Conservation (phyloP, 2,888 invertebrate genomes). For the Pyrocoelia pectoralis region DNA sequence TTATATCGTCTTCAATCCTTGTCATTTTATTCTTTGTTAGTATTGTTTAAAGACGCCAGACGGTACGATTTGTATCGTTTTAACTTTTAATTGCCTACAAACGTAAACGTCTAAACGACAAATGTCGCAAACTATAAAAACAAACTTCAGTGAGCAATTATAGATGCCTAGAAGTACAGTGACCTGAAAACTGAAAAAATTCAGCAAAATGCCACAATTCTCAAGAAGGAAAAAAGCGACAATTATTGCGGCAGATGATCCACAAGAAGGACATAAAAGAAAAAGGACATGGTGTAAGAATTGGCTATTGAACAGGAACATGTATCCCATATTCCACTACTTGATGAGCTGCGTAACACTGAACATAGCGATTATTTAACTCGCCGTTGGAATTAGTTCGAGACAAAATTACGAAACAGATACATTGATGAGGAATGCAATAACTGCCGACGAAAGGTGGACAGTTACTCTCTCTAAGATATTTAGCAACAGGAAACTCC, state of each 20-base stretch:
- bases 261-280: not conserved
- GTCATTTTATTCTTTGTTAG: too few relatives aligned
- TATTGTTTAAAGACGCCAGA: too few relatives aligned
- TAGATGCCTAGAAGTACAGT: too few relatives aligned
- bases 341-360: not conserved
- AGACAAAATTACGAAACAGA: conserved; percentile 2
- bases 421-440: not conserved
- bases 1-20: too few relatives aligned
- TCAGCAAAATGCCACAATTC: too few relatives aligned
- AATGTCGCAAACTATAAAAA: too few relatives aligned
- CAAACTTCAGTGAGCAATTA: too few relatives aligned
- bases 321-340: not conserved
- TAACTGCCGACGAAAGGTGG: not conserved
- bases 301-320: not conserved
- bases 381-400: not conserved
- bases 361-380: not conserved
- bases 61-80: too few relatives aligned
- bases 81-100: too few relatives aligned
- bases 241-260: not conserved
- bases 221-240: not conserved
- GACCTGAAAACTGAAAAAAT: too few relatives aligned
- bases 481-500: conserved; percentile 1
- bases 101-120: too few relatives aligned
- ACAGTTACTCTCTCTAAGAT: not conserved
- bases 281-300: not conserved